Conservation (phyloP, 2,113 vertebrate genomes). For the Haplotaxodon microlepis region DNA sequence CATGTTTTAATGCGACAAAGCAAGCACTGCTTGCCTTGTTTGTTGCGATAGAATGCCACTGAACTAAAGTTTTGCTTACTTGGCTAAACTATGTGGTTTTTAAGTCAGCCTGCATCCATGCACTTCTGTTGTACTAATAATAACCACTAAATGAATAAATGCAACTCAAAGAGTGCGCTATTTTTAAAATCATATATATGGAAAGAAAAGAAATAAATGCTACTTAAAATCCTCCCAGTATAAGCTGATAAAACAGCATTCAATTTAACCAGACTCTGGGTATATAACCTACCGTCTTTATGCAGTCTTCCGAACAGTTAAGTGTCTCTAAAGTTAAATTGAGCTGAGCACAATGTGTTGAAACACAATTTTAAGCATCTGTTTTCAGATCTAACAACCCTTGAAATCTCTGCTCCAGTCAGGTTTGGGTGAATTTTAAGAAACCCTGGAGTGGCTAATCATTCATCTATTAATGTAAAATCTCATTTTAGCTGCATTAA, state of each 20-base stretch:
- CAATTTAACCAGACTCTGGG: background rate
- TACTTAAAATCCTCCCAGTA: background rate
- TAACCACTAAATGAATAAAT: background rate
- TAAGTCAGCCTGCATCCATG: background rate
- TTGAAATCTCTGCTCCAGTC: conserved; percentile 4
- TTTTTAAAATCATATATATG: background rate
- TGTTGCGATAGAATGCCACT: background rate
- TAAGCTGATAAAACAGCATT: background rate
- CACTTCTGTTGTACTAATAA: background rate
- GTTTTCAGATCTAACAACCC: background rate
- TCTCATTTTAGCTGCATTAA: conserved; percentile 17
- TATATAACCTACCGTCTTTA: background rate
- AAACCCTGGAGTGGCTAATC: conserved; percentile 2
- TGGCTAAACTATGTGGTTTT: background rate
- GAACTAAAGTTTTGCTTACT: background rate
- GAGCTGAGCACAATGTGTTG: background rate
- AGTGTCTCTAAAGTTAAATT: background rate
- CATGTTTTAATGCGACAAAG: background rate
- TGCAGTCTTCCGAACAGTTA: background rate
- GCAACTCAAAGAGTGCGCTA: background rate
- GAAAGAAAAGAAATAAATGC: background rate
- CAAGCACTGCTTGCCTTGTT: background rate
- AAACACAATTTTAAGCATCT: background rate
- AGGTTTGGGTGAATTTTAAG: conserved; percentile 3
- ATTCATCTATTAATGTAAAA: background rate